Evolutionary conservation across 2,797 vertebrate species (phyloP).

Genomic region (Esox masquinongy): DNA sequence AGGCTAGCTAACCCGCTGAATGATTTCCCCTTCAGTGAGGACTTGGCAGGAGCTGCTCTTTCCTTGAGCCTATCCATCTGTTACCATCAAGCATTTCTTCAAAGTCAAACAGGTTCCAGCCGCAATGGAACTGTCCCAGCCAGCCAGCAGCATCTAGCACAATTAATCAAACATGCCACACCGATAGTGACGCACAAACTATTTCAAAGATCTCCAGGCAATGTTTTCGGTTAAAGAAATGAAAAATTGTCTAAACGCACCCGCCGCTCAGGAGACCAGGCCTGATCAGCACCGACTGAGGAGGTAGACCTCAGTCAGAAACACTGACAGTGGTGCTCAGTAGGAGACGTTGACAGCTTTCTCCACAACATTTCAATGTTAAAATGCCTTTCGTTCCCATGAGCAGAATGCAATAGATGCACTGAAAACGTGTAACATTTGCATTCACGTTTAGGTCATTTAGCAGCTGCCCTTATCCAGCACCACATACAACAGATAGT

Average conservation of each 20-base stretch:
- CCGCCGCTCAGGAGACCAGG: neutral
- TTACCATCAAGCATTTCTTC: slow-evolving; percentile 39
- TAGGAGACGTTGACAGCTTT: too few relatives aligned
- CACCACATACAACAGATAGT: too few relatives aligned
- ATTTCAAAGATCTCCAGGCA: neutral
- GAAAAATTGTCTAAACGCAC: slow-evolving; percentile 20
- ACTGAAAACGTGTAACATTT: neutral
- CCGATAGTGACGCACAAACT: neutral
- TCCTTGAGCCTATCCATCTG: slow-evolving; percentile 40
- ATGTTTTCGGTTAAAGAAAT: slow-evolving; percentile 33
- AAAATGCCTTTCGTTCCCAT: neutral
- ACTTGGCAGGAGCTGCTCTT: neutral
- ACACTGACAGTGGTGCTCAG: neutral
- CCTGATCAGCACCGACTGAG: neutral
- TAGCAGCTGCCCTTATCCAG: too few relatives aligned
- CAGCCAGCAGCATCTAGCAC: slow-evolving; percentile 45
- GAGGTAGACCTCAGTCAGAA: neutral
- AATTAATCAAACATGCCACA: slow-evolving; percentile 45
- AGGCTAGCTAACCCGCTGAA: neutral
- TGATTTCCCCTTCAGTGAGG: neutral
- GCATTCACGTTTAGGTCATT: too few relatives aligned
- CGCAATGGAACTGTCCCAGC: slow-evolving; percentile 5
- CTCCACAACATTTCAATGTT: neutral
- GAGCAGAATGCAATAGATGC: neutral
- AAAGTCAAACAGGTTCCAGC: slow-evolving; percentile 46